Base-by-base conservation (phyloP, 2,888 invertebrate species). In the Erebia palarica region DNA sequence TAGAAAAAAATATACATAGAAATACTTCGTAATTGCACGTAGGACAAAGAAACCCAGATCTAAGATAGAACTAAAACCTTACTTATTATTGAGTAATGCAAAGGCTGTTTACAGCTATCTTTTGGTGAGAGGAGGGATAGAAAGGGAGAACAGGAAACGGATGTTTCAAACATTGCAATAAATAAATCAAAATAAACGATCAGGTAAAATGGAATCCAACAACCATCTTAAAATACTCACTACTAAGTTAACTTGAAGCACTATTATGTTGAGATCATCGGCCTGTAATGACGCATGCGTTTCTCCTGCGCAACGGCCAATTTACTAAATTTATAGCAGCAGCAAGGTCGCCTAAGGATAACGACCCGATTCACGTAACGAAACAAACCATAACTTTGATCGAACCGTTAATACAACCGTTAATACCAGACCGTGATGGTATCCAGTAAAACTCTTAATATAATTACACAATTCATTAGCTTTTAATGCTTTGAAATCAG, bases 341-440 rank as follows among this genome's bases (percentile, higher is more conserved):
- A 86, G 87, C 91, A 92, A 92, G 92, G 92, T 90, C 92, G 90
- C 78, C 79, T 77, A 85, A 90, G 92, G 88, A 91, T 89, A 88
- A 87, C 86, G 91, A 92, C 89, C 92, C 84, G 84, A 75, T 78
- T 81, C 80, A 76, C 78, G 78, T 86, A 85, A 84, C 82, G 84
- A 85, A 87, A 75, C 77, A 73, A 72, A 75, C 70, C 71, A 73
- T 58, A 68, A 60, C 60, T 61, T 65, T 61, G 60, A 51, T 42
- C 60, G 27, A 11, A 67, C 67, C 49, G 59, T 49, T 49, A 67
- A 49, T 27, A 13, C 47, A 67, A 59, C n/a, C n/a, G n/a, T n/a
- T n/a, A n/a, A n/a, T n/a, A 59, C 49, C 67, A 58, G 59, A 47
- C 42, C 63, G 18, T 63, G 63, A 47, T 47, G 47, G 63, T 63